phyloP scores from a whole-genome alignment of 2,888 invertebrate genomes.

The Agelastica alni region DNA sequence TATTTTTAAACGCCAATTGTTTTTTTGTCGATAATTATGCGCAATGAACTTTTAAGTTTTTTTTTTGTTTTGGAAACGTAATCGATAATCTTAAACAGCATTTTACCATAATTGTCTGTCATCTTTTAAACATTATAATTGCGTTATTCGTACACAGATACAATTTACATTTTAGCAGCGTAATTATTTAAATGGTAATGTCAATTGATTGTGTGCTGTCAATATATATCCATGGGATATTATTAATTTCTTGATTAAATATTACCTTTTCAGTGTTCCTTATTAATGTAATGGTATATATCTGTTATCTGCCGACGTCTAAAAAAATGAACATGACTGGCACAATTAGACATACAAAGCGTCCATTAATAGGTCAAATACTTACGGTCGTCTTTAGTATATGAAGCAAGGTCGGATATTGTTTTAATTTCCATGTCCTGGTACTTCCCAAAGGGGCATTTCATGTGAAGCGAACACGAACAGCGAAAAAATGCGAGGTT shows the following conservation, averaged over 20 bases:
- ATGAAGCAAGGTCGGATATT: neutral
- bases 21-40: no score
- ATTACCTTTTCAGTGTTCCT: constrained; percentile 9
- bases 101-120: neutral
- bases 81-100: neutral
- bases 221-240: constrained; percentile 13
- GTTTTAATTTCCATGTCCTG: neutral
- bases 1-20: no score
- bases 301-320: neutral
- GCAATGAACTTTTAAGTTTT: no score
- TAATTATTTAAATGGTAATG: constrained; percentile 13
- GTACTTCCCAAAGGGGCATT: no score
- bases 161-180: constrained; percentile 10
- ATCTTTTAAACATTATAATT: neutral
- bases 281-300: neutral
- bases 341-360: neutral
- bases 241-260: constrained; percentile 13
- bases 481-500: no score
- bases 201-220: constrained; percentile 16
- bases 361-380: neutral
- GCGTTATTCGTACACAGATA: neutral
- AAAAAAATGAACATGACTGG: neutral
- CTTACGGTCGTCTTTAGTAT: neutral
- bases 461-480: no score
- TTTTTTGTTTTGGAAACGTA: neutral